Evolutionary conservation across 1,140 invertebrate species (phyloP).

Genomic region (Cherax quadricarinatus): DNA sequence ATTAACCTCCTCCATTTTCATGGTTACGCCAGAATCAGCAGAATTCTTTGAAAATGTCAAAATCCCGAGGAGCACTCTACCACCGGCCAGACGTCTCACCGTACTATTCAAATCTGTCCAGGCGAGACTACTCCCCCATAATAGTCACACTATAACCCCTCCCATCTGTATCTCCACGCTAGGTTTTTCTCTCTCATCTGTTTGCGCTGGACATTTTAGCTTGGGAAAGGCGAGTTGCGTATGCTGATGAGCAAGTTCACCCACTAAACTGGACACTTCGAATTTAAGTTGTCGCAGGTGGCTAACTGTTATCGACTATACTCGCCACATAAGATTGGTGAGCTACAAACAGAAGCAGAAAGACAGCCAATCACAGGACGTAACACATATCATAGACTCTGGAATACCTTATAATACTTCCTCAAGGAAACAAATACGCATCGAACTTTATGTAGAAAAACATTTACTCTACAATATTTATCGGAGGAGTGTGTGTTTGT

Average conservation of each 20-base stretch:
- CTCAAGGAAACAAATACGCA: neutral
- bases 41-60: constrained; percentile 42
- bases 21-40: constrained; percentile 28
- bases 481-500: neutral
- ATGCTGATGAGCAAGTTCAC: neutral
- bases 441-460: neutral
- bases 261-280: neutral
- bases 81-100: constrained; percentile 37
- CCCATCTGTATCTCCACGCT: neutral
- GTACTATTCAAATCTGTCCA: constrained; percentile 62
- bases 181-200: neutral
- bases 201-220: neutral
- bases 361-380: constrained; percentile 37
- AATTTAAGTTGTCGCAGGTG: constrained; percentile 65
- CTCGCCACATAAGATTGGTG: constrained; percentile 1
- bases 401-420: neutral
- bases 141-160: neutral
- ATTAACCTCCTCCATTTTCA: constrained; percentile 66
- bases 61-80: constrained; percentile 28
- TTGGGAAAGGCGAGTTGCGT: neutral
- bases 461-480: neutral
- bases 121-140: constrained; percentile 38
- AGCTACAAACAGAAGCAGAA: constrained; percentile 50
- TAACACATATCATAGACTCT: constrained; percentile 23
- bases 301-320: constrained; percentile 46